Conservation (phyloP, 2,797 vertebrate genomes). For the Acanthopagrus latus region DNA sequence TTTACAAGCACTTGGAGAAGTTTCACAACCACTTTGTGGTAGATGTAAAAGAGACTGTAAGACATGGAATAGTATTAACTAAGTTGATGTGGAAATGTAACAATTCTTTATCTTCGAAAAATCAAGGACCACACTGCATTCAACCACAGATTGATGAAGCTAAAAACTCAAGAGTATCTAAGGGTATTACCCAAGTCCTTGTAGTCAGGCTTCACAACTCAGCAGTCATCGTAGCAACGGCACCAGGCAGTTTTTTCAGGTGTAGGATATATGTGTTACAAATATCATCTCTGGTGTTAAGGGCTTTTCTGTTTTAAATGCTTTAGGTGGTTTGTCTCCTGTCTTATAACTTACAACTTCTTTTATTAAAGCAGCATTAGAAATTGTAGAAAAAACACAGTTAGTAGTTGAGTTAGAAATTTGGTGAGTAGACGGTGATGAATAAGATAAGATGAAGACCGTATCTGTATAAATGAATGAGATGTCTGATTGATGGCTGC, state of each 20-base stretch:
- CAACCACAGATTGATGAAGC: background rate
- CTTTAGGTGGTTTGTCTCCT: no score
- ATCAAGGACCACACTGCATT: background rate
- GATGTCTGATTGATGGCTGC: constrained; percentile 13
- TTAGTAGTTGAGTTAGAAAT: no score
- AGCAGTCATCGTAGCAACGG: no score
- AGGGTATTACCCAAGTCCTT: background rate
- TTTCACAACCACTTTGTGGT: constrained; percentile 10
- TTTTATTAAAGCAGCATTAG: no score
- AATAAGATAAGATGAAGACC: background rate
- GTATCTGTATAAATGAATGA: background rate
- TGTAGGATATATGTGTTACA: no score
- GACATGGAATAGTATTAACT: constrained; percentile 17
- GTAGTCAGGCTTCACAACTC: no score
- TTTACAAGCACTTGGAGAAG: background rate
- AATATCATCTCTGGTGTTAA: no score
- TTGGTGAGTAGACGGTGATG: background rate
- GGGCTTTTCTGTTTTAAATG: no score
- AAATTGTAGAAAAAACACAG: no score
- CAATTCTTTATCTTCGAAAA: no score
- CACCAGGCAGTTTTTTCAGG: no score
- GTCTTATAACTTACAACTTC: no score
- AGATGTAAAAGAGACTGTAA: background rate
- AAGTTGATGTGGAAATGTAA: background rate
- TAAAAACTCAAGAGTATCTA: background rate